Evolutionary conservation across 2,888 invertebrate species (phyloP).

Genomic region (Agrotis ipsilon): DNA sequence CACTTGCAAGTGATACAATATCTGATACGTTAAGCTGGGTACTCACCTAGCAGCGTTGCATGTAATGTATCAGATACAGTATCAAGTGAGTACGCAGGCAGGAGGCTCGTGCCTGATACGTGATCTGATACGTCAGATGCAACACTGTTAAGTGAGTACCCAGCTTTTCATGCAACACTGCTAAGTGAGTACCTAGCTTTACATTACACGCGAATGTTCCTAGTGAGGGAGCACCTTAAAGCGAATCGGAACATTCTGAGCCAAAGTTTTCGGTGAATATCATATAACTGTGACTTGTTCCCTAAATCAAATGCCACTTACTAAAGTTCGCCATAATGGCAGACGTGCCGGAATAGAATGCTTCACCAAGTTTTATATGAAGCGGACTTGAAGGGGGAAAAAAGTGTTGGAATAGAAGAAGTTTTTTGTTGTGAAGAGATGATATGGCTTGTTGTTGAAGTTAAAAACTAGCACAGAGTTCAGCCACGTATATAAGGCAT

Average conservation of each 20-base stretch:
- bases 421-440: slow-evolving; percentile 28
- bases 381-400: slow-evolving; percentile 22
- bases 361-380: slow-evolving; percentile 52
- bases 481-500: slow-evolving; percentile 3
- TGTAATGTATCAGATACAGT: no score
- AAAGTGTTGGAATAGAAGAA: slow-evolving; percentile 23
- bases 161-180: no score
- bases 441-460: slow-evolving; percentile 38
- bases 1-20: no score
- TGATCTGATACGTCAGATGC: no score
- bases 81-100: no score
- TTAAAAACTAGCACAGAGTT: slow-evolving; percentile 24
- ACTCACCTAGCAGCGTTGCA: no score
- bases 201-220: no score
- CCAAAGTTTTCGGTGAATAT: slow-evolving; percentile 58
- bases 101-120: no score
- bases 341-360: slow-evolving; percentile 48
- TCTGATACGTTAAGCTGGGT: no score
- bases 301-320: slow-evolving; percentile 67
- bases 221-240: not conserved
- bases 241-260: slow-evolving; percentile 36
- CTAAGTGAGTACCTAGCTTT: no score
- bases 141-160: no score
- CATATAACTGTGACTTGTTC: slow-evolving; percentile 57
- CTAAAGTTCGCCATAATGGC: slow-evolving; percentile 58